phyloP scores from a whole-genome alignment of 2,888 invertebrate genomes.

The Sussaba pulchella region DNA sequence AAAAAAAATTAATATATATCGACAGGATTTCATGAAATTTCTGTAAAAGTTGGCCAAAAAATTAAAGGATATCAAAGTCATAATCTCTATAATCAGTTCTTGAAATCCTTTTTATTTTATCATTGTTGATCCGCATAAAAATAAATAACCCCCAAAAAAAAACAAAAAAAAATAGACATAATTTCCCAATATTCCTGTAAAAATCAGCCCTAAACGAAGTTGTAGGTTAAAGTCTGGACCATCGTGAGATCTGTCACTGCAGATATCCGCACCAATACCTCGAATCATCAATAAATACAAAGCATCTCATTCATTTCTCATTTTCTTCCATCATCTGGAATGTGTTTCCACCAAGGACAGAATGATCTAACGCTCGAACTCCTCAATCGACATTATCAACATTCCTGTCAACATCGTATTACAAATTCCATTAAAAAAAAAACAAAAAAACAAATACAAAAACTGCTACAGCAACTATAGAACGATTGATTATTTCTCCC shows the following conservation, averaged over 20 bases:
- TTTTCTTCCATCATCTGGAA: neutral
- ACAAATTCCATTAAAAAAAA: no score
- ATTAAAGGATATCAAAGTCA: no score
- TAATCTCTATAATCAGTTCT: no score
- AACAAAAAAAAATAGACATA: neutral
- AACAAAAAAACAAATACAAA: neutral
- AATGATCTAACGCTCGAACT: slow-evolving; percentile 13
- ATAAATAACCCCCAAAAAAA: neutral
- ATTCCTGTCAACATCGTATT: slow-evolving; percentile 31
- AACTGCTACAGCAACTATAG: neutral
- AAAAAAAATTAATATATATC: no score
- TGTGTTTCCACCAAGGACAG: neutral
- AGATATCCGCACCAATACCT: neutral
- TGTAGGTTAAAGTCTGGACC: neutral
- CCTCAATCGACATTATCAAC: slow-evolving; percentile 29
- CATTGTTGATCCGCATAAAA: no score
- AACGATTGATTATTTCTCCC: neutral
- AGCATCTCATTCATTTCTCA: neutral
- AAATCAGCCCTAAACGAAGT: neutral
- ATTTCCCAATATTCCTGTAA: neutral
- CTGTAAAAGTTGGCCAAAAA: no score
- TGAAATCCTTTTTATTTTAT: no score
- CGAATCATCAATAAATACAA: neutral
- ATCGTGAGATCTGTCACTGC: slow-evolving; percentile 2
- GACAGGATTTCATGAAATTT: no score